These are phyloP conservation scores for Anarrhichthys ocellatus DNA, from an alignment of 2,113 vertebrate species.

Conservation along the genomic window DNA sequence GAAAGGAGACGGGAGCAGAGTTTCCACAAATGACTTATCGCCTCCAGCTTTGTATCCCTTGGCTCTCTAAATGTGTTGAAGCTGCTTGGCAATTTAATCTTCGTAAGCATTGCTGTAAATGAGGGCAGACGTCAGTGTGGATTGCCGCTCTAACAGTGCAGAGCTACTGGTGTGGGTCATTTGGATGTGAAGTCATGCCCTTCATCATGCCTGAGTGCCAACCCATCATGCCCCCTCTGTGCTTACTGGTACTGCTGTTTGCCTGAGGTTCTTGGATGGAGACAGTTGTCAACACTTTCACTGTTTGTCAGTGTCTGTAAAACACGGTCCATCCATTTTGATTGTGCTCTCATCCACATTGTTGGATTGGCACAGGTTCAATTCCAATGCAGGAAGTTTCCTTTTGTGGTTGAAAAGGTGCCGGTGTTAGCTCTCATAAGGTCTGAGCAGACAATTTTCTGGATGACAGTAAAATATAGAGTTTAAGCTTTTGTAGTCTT, in stretches of 20 bases:
- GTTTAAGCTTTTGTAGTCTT: not conserved
- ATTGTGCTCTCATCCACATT: constrained; percentile 42
- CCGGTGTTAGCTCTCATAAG: constrained; percentile 37
- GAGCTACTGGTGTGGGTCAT: constrained; percentile 72
- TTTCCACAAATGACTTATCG: constrained; percentile 60
- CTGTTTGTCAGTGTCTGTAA: constrained; percentile 66
- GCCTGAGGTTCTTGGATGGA: constrained; percentile 45
- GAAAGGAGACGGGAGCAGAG: constrained; percentile 48
- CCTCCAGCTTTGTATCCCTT: constrained; percentile 56
- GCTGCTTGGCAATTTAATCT: constrained; percentile 71
- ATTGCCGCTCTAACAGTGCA: constrained; percentile 64
- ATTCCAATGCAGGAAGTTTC: constrained; percentile 39
- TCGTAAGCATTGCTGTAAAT: constrained; percentile 68
- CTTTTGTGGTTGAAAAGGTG: constrained; percentile 45
- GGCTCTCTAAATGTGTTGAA: constrained; percentile 64
- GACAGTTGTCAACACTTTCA: constrained; percentile 60
- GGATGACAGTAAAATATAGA: not conserved
- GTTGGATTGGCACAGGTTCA: constrained; percentile 41
- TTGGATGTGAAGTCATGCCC: constrained; percentile 73
- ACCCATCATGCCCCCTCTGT: constrained; percentile 70
- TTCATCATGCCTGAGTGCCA: constrained; percentile 68
- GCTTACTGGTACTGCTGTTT: constrained; percentile 70
- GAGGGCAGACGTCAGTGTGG: constrained; percentile 73
- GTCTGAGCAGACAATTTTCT: constrained; percentile 36
- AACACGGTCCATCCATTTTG: constrained; percentile 26